Conservation (phyloP, 2,113 vertebrate species). For the Eonycteris spelaea region DNA sequence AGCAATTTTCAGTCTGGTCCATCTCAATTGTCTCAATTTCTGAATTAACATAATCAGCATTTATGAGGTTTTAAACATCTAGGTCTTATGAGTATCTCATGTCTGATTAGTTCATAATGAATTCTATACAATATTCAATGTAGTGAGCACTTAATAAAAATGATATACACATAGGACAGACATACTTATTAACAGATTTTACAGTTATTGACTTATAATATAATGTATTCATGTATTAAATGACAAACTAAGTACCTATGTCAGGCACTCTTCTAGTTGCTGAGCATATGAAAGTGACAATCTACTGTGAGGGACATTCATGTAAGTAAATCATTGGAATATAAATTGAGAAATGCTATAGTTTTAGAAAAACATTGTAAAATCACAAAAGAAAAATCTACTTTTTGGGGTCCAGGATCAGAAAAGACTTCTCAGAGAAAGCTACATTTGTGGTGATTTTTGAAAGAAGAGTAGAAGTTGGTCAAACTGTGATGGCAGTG, state of each 20-base stretch:
- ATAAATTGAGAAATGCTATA: neutral
- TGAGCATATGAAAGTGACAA: neutral
- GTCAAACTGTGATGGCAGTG: neutral
- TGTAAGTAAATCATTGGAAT: neutral
- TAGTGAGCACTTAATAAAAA: conserved; percentile 1
- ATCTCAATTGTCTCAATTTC: conserved; percentile 25
- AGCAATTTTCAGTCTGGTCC: neutral
- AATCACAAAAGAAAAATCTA: conserved; percentile 9
- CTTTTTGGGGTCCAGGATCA: neutral
- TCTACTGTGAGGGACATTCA: neutral
- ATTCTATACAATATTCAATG: conserved; percentile 21
- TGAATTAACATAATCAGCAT: conserved; percentile 39
- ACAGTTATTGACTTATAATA: neutral
- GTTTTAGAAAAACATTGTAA: neutral
- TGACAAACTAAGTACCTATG: neutral
- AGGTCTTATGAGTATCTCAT: conserved; percentile 15
- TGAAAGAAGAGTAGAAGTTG: neutral
- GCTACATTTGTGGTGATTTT: neutral
- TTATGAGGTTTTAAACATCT: conserved; percentile 28
- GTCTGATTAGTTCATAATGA: conserved; percentile 28
- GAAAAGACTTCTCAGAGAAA: neutral
- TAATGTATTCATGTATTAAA: neutral
- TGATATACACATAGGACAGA: neutral
- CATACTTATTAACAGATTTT: conserved; percentile 32
- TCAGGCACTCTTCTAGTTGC: neutral